Evolutionary conservation across 2,888 invertebrate genomes (phyloP), one percentile per base, ranked within the genome.

Genomic region (Cepaea hortensis): DNA sequence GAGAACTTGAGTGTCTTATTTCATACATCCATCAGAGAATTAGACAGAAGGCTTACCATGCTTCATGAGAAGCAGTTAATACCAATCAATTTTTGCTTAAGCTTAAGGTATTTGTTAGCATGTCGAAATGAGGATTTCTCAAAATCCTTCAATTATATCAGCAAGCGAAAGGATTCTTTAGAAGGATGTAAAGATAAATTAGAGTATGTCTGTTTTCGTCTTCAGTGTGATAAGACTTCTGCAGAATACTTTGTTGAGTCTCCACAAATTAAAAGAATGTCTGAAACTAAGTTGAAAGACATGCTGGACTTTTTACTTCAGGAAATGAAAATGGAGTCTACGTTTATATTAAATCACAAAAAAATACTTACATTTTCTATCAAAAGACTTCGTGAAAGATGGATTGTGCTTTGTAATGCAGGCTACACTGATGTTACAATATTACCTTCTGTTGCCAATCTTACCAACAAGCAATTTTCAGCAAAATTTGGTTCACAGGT

Each of bases 211-310:
- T 23, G 68, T 50, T 82, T 82, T 55, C 82, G 82, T 23, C 82
- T 82, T 55, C 50, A 82, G 4, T 82, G 82, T 72, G 55, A n/a
- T 61, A 35, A 82, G 55, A 0, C 50, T 61, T 9, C 23, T 23
- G 82, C 82, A 50, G 55, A 23, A 20, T n/a, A 81, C 48, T 82
- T 82, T 73, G 4, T 50, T 3, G 23, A 15, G 6, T 55, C 55
- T 55, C 18, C 55, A 5, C 48, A 15, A 55, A 82, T 82, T 5
- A 23, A 11, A 15, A 23, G 62, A 55, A 18, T 79, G 61, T 55
- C 82, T 55, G 61, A 82, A 72, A 18, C 18, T n/a, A 82, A 82
- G 18, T 18, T 82, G 35, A 82, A 82, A 73, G 23, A 82, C 23
- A 50, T n/a, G 9, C 72, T 82, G 7, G 82, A 82, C 35, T 82